A percentile compares a stretch with the other conserved stretches of the same genome.
phyloP scores from a whole-genome alignment of 2,113 vertebrate genomes.

The Alligator sinensis region DNA sequence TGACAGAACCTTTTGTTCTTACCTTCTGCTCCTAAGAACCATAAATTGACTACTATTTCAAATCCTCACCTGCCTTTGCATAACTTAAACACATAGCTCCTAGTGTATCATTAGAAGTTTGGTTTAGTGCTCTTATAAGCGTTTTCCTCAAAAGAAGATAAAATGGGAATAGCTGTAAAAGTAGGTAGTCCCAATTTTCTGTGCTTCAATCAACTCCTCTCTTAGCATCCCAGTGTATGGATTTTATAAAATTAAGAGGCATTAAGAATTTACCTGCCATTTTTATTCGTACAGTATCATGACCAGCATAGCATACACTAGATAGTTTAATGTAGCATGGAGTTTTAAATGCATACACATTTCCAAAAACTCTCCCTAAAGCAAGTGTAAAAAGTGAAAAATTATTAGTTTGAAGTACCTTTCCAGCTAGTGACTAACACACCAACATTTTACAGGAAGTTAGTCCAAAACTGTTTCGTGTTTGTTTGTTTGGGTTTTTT shows the following conservation, averaged over 20 bases:
- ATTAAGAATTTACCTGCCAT: too few species aligned
- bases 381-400: neutral
- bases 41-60: neutral
- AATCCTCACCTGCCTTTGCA: neutral
- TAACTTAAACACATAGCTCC: neutral
- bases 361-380: neutral
- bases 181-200: neutral
- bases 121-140: neutral
- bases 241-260: neutral
- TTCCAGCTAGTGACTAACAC: rapidly evolving
- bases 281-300: too few species aligned
- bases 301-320: too few species aligned
- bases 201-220: neutral
- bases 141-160: neutral
- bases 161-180: neutral
- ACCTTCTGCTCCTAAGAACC: neutral
- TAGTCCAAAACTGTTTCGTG: neutral
- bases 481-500: neutral
- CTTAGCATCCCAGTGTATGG: neutral
- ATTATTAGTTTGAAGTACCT: neutral
- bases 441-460: neutral
- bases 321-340: neutral
- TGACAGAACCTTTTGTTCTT: neutral
- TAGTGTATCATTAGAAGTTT: neutral
- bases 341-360: neutral